Conservation (phyloP, 2,113 vertebrate species). For the Hemibagrus wyckioides region DNA sequence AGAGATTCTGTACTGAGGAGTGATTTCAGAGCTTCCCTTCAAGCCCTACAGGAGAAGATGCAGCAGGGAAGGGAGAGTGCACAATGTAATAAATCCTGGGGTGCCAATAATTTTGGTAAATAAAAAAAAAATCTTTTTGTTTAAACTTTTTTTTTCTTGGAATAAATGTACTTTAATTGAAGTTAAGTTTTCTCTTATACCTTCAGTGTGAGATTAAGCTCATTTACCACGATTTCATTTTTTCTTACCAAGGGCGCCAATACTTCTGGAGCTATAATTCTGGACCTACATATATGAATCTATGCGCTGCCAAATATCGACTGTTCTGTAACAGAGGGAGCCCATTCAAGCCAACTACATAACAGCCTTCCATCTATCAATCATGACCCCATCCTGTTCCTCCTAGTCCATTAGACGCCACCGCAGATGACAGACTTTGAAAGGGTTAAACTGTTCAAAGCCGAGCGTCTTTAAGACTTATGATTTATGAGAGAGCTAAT, state of each 20-base stretch:
- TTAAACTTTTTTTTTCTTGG: not conserved
- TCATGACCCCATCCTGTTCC: constrained; percentile 22
- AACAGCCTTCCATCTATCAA: constrained; percentile 26
- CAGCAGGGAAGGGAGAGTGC: not conserved
- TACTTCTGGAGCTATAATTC: not conserved
- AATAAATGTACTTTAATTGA: not conserved
- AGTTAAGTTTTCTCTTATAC: not conserved
- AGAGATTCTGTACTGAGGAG: not conserved
- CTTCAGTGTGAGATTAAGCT: not conserved
- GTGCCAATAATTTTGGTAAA: not conserved
- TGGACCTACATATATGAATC: not conserved
- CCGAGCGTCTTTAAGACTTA: constrained; percentile 50
- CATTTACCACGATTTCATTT: not conserved
- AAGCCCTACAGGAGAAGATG: not conserved
- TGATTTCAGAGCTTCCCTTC: not conserved
- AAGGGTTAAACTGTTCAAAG: constrained; percentile 47
- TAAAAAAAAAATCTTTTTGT: no score
- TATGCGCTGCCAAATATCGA: not conserved
- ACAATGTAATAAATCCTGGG: no score
- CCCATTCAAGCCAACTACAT: not conserved
- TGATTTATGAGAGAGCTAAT: constrained; percentile 56
- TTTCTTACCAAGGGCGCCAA: not conserved
- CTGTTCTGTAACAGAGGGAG: not conserved
- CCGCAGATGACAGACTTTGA: constrained; percentile 35
- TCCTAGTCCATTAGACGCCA: constrained; percentile 33